phyloP scores from a whole-genome alignment of 2,113 vertebrate species.

The Crocuta crocuta region DNA sequence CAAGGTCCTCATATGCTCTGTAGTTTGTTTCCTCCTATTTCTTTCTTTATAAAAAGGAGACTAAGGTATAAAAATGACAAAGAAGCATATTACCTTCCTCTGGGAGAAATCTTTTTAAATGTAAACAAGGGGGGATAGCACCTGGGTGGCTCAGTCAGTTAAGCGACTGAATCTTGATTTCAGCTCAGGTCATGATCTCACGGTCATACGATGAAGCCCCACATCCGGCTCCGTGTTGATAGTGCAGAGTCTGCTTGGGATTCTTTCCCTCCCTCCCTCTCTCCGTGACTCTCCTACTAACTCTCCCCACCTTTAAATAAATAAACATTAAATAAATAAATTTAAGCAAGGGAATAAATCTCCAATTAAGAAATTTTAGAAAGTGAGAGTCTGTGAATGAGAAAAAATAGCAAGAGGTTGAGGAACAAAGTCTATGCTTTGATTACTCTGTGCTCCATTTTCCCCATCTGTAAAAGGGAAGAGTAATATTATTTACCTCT shows the following conservation, averaged over 20 bases:
- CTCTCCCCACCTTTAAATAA: too few relatives aligned
- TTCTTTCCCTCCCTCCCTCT: too few relatives aligned
- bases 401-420: not conserved
- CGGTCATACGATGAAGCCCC: too few relatives aligned
- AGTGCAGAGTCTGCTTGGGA: too few relatives aligned
- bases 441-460: not conserved
- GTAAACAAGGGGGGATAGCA: not conserved
- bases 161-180: too few relatives aligned
- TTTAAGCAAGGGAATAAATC: conserved; percentile 45
- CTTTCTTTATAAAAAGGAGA: conserved; percentile 40
- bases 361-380: conserved; percentile 41
- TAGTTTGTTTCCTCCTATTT: not conserved
- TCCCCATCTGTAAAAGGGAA: not conserved
- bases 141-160: too few relatives aligned
- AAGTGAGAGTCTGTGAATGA: not conserved
- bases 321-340: not conserved
- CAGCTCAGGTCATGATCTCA: too few relatives aligned
- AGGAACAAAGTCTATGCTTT: not conserved
- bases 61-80: conserved; percentile 60
- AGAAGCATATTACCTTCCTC: conserved; percentile 11
- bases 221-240: too few relatives aligned
- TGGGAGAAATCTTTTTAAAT: conserved; percentile 15
- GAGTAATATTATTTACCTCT: conserved; percentile 15
- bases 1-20: not conserved
- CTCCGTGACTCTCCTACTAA: too few relatives aligned